Conservation (phyloP, 1,140 invertebrate genomes). For the Diorhabda elongata region DNA sequence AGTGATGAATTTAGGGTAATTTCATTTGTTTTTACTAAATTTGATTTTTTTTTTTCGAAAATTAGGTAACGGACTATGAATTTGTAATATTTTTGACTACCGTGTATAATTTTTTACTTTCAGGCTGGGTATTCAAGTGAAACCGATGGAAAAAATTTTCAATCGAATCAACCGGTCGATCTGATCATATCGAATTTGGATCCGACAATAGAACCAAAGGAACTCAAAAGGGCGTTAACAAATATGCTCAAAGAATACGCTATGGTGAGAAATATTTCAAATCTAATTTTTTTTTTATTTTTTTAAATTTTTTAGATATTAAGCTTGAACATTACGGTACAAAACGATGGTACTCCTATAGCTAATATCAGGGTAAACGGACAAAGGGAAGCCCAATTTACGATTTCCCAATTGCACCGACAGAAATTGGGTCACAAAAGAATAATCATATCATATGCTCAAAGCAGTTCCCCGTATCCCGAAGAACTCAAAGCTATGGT, state of each 20-base stretch:
- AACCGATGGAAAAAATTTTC: conserved; percentile 14
- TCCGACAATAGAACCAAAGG: conserved; percentile 66
- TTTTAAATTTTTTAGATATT: conserved; percentile 53
- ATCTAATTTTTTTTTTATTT: not conserved
- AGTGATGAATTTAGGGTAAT: conserved; percentile 28
- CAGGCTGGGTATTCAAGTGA: conserved; percentile 19
- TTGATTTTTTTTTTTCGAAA: too few species aligned
- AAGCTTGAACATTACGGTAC: conserved; percentile 61
- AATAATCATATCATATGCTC: conserved; percentile 73
- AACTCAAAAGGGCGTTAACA: conserved; percentile 64
- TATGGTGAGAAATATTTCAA: conserved; percentile 51
- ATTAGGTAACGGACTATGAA: too few species aligned
- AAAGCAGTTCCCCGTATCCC: conserved; percentile 59
- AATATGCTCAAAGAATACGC: conserved; percentile 66
- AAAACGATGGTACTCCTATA: conserved; percentile 65
- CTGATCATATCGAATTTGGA: conserved; percentile 73
- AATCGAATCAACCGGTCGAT: conserved; percentile 52
- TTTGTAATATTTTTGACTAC: too few species aligned
- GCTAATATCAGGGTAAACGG: conserved; percentile 64
- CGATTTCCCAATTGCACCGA: conserved; percentile 78
- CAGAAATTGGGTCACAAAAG: conserved; percentile 78
- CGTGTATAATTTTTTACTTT: not conserved
- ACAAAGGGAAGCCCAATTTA: conserved; percentile 67
- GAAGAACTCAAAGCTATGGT: conserved; percentile 63
- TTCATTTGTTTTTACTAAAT: not conserved